A percentile compares a stretch with the other conserved stretches of the same genome.
These are phyloP conservation scores for Clanis bilineata DNA, from an alignment of 2,888 invertebrate genomes.

Conservation along the genomic window DNA sequence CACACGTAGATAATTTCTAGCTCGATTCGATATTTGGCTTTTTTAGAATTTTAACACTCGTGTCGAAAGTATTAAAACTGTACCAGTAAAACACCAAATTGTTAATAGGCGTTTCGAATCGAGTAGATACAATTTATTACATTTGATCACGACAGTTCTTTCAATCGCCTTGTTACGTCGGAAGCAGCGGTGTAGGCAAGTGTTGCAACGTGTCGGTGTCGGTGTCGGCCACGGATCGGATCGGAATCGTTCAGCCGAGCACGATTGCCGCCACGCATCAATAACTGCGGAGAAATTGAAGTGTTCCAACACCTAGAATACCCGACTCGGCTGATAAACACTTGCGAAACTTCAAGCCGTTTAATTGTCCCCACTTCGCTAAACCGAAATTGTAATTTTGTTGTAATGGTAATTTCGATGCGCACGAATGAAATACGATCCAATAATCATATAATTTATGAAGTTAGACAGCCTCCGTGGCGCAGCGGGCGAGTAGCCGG, in stretches of 20 bases:
- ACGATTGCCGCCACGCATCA: constrained; percentile 77
- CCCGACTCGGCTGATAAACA: constrained; percentile 51
- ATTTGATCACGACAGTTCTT: constrained; percentile 48
- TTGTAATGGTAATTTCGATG: constrained; percentile 56
- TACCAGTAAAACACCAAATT: constrained; percentile 25
- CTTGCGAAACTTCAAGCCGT: constrained; percentile 71
- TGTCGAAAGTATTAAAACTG: constrained; percentile 22
- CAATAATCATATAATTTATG: constrained; percentile 45
- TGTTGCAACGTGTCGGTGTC: constrained; percentile 55
- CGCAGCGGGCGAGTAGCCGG: too few relatives aligned
- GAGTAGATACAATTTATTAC: constrained; percentile 35
- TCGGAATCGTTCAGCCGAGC: constrained; percentile 74
- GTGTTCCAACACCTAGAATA: constrained; percentile 67
- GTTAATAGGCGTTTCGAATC: constrained; percentile 36
- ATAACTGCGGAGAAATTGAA: constrained; percentile 74
- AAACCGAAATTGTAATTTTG: constrained; percentile 53
- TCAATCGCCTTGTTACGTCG: constrained; percentile 52
- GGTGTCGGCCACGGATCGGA: constrained; percentile 66
- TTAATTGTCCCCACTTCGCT: constrained; percentile 58
- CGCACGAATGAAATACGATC: constrained; percentile 47
- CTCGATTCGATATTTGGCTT: neutral
- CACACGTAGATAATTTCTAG: neutral
- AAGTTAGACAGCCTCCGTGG: too few relatives aligned
- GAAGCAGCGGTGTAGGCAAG: constrained; percentile 55
- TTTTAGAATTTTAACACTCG: neutral